Conservation (phyloP, 2,797 vertebrate genomes). For the Lindbergichthys nudifrons region DNA sequence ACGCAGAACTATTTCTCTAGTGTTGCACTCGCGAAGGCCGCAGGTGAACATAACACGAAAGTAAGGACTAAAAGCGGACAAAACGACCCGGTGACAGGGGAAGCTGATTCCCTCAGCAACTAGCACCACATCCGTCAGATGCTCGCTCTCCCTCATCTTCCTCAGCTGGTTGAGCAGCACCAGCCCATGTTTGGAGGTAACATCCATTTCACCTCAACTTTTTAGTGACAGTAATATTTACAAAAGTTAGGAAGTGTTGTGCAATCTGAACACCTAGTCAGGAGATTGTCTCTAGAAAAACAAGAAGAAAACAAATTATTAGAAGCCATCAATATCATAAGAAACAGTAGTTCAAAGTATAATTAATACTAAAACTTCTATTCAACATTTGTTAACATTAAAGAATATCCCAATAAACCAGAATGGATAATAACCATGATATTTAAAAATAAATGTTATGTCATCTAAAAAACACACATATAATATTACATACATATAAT, state of each 20-base stretch:
- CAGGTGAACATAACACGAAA: conserved; percentile 99
- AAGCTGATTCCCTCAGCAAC: conserved; percentile 93
- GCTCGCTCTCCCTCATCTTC: conserved; percentile 89
- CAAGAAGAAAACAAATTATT: neutral
- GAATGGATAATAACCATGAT: no score
- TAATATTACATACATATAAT: no score
- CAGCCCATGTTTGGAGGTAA: conserved; percentile 85
- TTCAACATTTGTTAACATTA: neutral
- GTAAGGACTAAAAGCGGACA: conserved; percentile 97
- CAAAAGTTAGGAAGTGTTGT: conserved; percentile 17
- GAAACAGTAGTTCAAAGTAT: neutral
- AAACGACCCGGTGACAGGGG: conserved; percentile 93
- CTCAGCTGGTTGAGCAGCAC: conserved; percentile 89
- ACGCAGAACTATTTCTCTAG: conserved; percentile 88
- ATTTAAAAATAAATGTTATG: no score
- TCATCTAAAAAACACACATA: no score
- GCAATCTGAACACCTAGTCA: conserved; percentile 9
- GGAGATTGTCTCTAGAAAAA: conserved; percentile 42
- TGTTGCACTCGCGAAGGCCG: conserved; percentile 91
- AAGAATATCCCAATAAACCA: neutral
- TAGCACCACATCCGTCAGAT: conserved; percentile 93
- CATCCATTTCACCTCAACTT: conserved; percentile 78
- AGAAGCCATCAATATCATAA: neutral
- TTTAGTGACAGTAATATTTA: conserved; percentile 14
- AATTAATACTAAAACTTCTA: neutral